Evolutionary conservation across 2,797 vertebrate genomes (phyloP), one percentile per base, ranked within the genome.

Genomic region (Intellagama lesueurii): DNA sequence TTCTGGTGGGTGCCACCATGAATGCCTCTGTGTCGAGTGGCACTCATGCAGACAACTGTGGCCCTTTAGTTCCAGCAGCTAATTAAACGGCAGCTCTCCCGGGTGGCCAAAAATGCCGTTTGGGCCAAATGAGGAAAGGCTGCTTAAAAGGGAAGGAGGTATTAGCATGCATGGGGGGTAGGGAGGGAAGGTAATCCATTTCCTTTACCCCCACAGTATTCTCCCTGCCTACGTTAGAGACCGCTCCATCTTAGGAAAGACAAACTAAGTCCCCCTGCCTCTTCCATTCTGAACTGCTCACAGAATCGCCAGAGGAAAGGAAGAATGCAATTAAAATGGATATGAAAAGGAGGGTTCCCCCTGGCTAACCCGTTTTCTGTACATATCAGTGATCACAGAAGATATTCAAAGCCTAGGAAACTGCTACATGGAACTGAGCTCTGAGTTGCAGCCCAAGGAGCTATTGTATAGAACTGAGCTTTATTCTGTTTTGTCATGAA

Each of bases 31-130:
- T 64, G 56, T 69, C 70, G 28, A 32, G 0, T 81, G 66, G 85
- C 92, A n/a, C 78, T 83, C 70, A 17, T 79, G 14, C 30, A 69
- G 64, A 64, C 56, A 86, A 44, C 9, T 17, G 3, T 4, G 76
- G 35, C 69, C 76, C 78, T 92, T 92, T 56, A 30, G 73, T 66
- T 19, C 73, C 32, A 90, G 87, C 86, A 77, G 73, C 89, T 92
- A 75, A 87, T 76, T 92, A 89, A 86, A 66, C 89, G 49, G 0
- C 77, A 92, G 73, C 85, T 92, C 88, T 88, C 72, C 81, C 80
- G 73, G 5, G 87, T 84, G 56, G 73, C n/a, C 35, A 56, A 0
- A 1, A 52, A 86, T 0, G 47, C 35, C 77, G 7, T 90, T 68
- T 81, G 85, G 73, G 88, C 52, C 2, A 28, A 79, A 79, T 5